phyloP scores from a whole-genome alignment of 2,113 vertebrate genomes.

The Phylloscopus trochiloides region DNA sequence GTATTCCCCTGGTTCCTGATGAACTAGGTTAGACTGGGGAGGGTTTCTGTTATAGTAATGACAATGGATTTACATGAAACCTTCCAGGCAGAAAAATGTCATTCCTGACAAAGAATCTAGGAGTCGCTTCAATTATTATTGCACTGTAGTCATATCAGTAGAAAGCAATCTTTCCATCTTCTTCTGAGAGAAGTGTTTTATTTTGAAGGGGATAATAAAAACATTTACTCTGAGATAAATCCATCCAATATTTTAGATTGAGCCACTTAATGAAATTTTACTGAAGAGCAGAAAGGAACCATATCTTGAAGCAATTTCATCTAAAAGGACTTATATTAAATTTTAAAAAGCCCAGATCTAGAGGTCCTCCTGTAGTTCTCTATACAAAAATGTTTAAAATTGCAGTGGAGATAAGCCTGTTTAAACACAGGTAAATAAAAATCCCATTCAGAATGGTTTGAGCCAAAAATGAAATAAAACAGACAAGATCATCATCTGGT shows the following conservation, averaged over 20 bases:
- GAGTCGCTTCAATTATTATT: neutral
- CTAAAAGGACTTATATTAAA: neutral
- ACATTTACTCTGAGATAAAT: neutral
- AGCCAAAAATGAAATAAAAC: neutral
- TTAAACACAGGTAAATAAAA: constrained; percentile 11
- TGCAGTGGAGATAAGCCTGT: neutral
- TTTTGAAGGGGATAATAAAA: neutral
- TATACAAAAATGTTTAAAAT: neutral
- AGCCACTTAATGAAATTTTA: neutral
- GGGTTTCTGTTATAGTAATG: neutral
- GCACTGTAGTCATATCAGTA: neutral
- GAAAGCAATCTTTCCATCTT: neutral
- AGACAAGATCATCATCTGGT: neutral
- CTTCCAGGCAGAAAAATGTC: neutral
- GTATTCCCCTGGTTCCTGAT: neutral
- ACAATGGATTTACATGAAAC: neutral
- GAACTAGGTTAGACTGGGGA: neutral
- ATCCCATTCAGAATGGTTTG: neutral
- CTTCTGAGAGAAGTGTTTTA: neutral
- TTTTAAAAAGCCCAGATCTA: neutral
- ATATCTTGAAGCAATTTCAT: neutral
- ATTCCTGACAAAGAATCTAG: neutral
- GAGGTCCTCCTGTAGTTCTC: neutral
- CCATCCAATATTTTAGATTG: neutral
- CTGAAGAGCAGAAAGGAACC: neutral